Base-by-base conservation (phyloP, 2,113 vertebrate genomes). In the Misgurnus mizolepis region DNA sequence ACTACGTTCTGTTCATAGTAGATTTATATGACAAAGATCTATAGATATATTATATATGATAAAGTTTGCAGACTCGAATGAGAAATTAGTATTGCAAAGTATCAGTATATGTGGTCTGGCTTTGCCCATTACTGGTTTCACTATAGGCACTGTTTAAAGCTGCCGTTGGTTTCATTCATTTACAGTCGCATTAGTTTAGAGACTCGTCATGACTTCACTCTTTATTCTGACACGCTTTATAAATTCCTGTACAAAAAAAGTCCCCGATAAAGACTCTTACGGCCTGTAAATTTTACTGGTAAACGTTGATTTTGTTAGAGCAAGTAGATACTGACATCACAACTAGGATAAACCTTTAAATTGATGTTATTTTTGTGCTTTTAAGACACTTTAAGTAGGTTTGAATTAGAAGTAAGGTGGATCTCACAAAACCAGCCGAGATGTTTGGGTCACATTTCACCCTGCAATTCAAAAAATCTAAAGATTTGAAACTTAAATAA, bases 1-100 rank as follows among this genome's bases (percentile, higher is more conserved):
- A 93, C 88, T 90, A 88, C 91, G 90, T 91, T 94, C 88, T 94
- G 93, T 94, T 94, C 85, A 94, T 93, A 94, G 87, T 93, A 94
- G 93, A 94, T 93, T 94, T 94, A 88, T 94, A 93, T 93, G 91
- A 79, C 83, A 83, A 79, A 91, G 89, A 91, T 91, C 89, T 91
- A 85, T 86, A 89, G 81, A 87, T 90, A 84, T 90, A 89, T 93
- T 90, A 91, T 90, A 91, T 91, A 91, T 90, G 82, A 86, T 87
- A 88, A 86, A 90, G 86, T 86, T 87, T 92, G 89, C 89, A 83
- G 89, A 86, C 88, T 89, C 90, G 82, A 90, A 91, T 90, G 86
- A 82, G 67, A 56, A 82, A 87, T 85, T 87, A 80, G 84, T 89
- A 87, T 90, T 90, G 85, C 87, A 86, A 90, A 86, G 76, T 83